Evolutionary conservation across 2,113 vertebrate species (phyloP).

Genomic region (Pseudolaguvia tuberculata): DNA sequence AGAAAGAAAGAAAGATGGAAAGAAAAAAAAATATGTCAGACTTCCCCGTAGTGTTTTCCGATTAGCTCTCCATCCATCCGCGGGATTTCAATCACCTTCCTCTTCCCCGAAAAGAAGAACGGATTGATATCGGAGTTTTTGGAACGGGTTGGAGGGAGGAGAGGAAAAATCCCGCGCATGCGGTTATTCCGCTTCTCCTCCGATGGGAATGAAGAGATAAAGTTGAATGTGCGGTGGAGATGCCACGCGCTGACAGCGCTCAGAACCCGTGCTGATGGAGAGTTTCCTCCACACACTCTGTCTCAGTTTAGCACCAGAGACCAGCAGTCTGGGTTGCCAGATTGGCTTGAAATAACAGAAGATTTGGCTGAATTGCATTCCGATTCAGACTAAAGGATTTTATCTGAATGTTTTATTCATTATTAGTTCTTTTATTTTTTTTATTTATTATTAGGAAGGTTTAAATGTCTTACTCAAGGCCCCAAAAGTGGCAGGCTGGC

Average conservation of each 20-base stretch:
- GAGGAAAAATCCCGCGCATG: not conserved
- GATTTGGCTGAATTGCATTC: not conserved
- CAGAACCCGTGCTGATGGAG: constrained; percentile 13
- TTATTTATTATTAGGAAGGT: no score
- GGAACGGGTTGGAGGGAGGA: constrained; percentile 15
- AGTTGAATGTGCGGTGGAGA: constrained; percentile 34
- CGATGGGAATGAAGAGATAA: not conserved
- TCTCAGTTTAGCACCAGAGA: constrained; percentile 12
- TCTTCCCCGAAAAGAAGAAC: constrained; percentile 23
- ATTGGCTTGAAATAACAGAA: not conserved
- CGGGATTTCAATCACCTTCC: constrained; percentile 59
- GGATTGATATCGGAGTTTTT: not conserved
- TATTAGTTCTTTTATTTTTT: no score
- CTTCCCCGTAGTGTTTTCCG: constrained; percentile 52
- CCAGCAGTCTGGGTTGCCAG: constrained; percentile 1
- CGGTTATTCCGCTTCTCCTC: constrained; percentile 1
- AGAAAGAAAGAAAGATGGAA: not conserved
- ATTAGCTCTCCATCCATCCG: constrained; percentile 53
- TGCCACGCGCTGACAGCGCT: constrained; percentile 16
- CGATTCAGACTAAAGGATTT: not conserved
- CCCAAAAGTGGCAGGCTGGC: no score
- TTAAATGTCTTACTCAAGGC: no score
- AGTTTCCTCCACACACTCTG: constrained; percentile 17
- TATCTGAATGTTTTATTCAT: no score
- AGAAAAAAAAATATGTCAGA: constrained; percentile 10